Evolutionary conservation across 2,113 vertebrate species (phyloP).

Genomic region (Phrynosoma blainvillii): DNA sequence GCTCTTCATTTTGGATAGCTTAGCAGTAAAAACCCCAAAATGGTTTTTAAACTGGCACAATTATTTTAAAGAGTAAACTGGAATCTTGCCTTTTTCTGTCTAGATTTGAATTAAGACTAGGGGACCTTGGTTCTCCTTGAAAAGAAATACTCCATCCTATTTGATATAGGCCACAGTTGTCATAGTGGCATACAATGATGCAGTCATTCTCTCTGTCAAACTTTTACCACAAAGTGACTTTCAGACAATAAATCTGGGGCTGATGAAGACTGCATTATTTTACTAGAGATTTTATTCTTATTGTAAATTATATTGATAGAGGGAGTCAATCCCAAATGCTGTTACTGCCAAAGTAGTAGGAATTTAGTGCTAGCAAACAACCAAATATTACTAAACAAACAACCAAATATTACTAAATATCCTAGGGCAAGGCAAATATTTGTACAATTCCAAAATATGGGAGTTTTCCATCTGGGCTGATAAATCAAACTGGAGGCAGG

Average conservation of each 20-base stretch:
- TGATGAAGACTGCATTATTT: not conserved
- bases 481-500: not conserved
- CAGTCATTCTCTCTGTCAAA: not conserved
- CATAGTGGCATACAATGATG: not conserved
- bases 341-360: no score
- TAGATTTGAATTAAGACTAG: not conserved
- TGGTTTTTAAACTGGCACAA: no score
- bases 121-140: no score
- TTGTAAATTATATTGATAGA: no score
- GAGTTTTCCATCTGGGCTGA: not conserved
- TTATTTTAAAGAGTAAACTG: no score
- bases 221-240: not conserved
- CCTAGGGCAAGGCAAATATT: not conserved
- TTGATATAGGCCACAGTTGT: not conserved
- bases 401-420: no score
- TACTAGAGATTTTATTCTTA: not conserved
- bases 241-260: not conserved
- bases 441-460: not conserved
- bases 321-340: no score
- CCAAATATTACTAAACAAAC: not conserved
- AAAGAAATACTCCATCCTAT: not conserved
- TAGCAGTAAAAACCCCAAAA: no score
- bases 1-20: no score
- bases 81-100: no score
- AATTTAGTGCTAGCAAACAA: no score